Evolutionary conservation across 2,113 vertebrate species (phyloP), one percentile per base, ranked within the genome.

Genomic region (Bufo gargarizans): DNA sequence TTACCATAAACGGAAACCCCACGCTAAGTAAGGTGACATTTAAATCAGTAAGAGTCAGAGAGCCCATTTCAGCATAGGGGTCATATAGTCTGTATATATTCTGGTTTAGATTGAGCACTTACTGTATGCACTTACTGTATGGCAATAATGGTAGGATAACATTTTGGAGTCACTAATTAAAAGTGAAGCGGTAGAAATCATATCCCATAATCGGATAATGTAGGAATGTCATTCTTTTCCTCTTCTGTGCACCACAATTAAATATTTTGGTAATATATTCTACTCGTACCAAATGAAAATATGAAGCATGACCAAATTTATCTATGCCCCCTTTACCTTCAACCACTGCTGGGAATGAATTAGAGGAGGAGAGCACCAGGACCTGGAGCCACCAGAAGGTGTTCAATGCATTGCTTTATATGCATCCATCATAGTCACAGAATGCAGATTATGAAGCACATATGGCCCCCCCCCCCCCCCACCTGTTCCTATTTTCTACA

Each of bases 361-460:
- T 74, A 3, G n/a, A 20, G 1, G 19, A 53, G 65, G 20, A 56
- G 49, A 43, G 82, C 49, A 22, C 20, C 82, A 53, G 47, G 61
- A 69, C 63, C 82, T 69, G 63, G 49, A 84, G 20, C 45, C 20
- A 49, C 5, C 47, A 78, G 77, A 78, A 56, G 76, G 77, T 56
- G 50, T 33, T 78, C 20, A 53, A 56, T 77, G 20, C 47, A 55
- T 77, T 56, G 77, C 50, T 53, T 22, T 78, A 22, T 56, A 56
- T 13, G 49, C 49, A 78, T 78, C 77, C 50, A 78, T 56, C 77
- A 55, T 78, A 55, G 77, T 78, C 77, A 78, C 50, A 22, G 77
- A n/a, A 55, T 14, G 20, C 77, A 0, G 20, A 53, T 78, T 78
- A 56, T 33, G 50, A 14, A 78, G 77, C 77, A 78, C 77, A 78